A percentile compares a stretch with the other conserved stretches of the same genome.
phyloP scores from a whole-genome alignment of 2,113 vertebrate species.

The Poeciliopsis occidentalis region DNA sequence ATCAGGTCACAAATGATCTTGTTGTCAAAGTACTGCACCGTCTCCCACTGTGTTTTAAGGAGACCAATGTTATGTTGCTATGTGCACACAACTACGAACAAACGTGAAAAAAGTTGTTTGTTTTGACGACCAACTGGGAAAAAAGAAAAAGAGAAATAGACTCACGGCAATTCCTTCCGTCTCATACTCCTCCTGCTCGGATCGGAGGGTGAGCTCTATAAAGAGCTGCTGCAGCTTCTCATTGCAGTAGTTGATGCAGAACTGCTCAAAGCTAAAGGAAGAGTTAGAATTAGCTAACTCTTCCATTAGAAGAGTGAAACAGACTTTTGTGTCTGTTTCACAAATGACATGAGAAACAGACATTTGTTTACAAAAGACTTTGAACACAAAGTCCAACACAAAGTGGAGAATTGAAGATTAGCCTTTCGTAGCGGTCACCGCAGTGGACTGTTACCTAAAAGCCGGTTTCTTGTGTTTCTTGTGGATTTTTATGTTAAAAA shows the following conservation, averaged over 20 bases:
- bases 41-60: constrained; percentile 87
- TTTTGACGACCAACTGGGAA: not conserved
- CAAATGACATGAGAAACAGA: not conserved
- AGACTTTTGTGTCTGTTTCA: not conserved
- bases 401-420: not conserved
- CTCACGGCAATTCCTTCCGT: constrained; percentile 91
- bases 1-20: constrained; percentile 98
- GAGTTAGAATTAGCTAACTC: not conserved
- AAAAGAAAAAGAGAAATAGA: not conserved
- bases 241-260: constrained; percentile 99
- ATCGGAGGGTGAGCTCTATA: constrained; percentile 94
- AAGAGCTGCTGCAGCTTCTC: constrained; percentile 98
- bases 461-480: too few relatives aligned
- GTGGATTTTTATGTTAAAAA: too few relatives aligned
- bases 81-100: not conserved
- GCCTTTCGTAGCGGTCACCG: too few relatives aligned
- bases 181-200: constrained; percentile 96
- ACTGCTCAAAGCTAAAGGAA: constrained; percentile 92
- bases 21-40: constrained; percentile 97
- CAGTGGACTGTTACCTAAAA: too few relatives aligned
- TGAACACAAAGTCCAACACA: not conserved
- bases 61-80: not conserved
- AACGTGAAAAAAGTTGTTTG: not conserved
- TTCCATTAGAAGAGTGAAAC: not conserved
- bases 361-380: not conserved